Evolutionary conservation across 2,113 vertebrate species (phyloP).

Genomic region (Phalacrocorax pelagicus): DNA sequence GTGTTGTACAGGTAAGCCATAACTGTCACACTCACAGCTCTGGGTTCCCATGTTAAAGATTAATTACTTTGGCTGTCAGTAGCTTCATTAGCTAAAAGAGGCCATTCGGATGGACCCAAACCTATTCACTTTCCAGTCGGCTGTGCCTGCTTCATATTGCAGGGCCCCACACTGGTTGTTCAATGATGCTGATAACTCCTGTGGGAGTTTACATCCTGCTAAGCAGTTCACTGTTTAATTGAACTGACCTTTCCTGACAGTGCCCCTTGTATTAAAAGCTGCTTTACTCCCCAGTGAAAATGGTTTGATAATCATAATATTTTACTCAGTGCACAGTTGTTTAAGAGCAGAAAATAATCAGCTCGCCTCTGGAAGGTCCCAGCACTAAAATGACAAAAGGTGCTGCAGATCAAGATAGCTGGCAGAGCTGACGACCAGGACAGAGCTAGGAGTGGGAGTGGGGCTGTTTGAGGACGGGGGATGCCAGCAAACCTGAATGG

Average conservation of each 20-base stretch:
- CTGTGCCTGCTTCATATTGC: not conserved
- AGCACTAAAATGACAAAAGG: not conserved
- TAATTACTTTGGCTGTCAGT: not conserved
- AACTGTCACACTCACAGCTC: not conserved
- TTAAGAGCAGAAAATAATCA: slow-evolving; percentile 57
- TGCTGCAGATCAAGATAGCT: not conserved
- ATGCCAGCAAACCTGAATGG: not conserved
- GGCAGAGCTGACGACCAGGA: not conserved
- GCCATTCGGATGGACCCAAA: not conserved
- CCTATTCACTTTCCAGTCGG: not conserved
- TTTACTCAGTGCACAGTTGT: slow-evolving; percentile 52
- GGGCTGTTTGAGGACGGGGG: not conserved
- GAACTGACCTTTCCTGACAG: slow-evolving; percentile 32
- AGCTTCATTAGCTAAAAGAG: slow-evolving; percentile 43
- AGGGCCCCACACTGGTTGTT: not conserved
- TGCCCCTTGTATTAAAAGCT: slow-evolving; percentile 55
- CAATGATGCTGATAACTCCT: slow-evolving; percentile 47
- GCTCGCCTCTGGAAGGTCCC: not conserved
- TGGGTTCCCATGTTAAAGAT: not conserved
- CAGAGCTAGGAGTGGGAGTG: not conserved
- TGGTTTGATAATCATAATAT: slow-evolving; percentile 52
- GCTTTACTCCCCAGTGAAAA: slow-evolving; percentile 46
- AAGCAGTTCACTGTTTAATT: slow-evolving; percentile 59
- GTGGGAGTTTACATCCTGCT: slow-evolving; percentile 35
- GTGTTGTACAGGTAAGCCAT: not conserved